Evolutionary conservation across 2,888 invertebrate species (phyloP), one percentile per base, ranked within the genome.

Genomic region (Dolichopus griseipennis): DNA sequence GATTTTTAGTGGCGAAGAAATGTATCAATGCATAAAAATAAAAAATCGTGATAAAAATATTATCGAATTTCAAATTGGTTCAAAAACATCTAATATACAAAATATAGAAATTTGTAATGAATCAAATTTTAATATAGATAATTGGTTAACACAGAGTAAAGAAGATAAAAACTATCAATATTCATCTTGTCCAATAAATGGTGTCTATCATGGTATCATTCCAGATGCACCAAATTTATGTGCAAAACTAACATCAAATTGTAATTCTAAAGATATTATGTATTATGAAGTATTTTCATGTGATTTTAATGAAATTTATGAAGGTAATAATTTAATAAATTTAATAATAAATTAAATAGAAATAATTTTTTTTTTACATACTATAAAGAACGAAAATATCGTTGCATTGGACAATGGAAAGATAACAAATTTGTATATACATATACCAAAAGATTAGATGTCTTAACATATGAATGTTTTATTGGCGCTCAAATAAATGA

Each of bases 401-500:
- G 84, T 69, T 88, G 88, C 73, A 77, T 88, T 63, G 88, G 88
- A 2, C 87, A 88, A 73, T 88, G 88, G 88, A 82, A 84, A 70
- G 88, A 88, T 75, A 83, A 84, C 43, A 84, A 85, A 21, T 79
- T 86, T 0, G 83, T 87, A 69, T 88, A 87, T 74, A 86, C 88
- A 1, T 88, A 87, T 75, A 88, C 88, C 0, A 85, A 86, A 81
- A 81, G 88, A 72, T 83, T 84, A 69, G 88, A 88, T 73, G 81
- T 85, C 65, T 83, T 83, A 22, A 83, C 84, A 0, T 87, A 86
- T 74, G 88, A 88, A 77, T 88, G 88, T 75, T 88, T 88, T 75
- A 87, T 88, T 33, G 88, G 88, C 12, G 79, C 84, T 21, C 86
- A 86, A 67, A 66, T 21, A 10, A 83, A 84, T 22, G 84, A 85